These are phyloP conservation scores for Aurelia aurita complex sp. Pacific DNA, from an alignment of 30 jellyfish, hydroid and myxozoan species.

Conservation along the genomic window DNA sequence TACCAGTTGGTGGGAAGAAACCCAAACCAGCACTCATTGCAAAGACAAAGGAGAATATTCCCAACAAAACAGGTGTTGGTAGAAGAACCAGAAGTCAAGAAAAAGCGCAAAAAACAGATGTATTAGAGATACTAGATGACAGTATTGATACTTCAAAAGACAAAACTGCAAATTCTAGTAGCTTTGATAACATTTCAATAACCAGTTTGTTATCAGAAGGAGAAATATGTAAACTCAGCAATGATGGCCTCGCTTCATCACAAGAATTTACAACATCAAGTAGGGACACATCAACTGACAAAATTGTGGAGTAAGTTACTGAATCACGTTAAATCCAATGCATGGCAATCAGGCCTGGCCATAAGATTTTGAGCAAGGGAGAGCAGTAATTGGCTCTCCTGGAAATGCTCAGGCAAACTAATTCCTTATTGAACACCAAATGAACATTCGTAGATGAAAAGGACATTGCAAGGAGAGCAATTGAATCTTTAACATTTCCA, in stretches of 20 bases:
- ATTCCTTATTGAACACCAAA: too few relatives aligned
- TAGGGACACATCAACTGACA: slow-evolving; percentile 14
- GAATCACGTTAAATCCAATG: neutral
- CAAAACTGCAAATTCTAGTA: slow-evolving; percentile 27
- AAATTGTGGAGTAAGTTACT: neutral
- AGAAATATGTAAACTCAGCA: slow-evolving; percentile 42
- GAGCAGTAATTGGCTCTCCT: too few relatives aligned
- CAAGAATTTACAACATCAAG: slow-evolving; percentile 20
- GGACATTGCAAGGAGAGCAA: too few relatives aligned
- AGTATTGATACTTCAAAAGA: neutral
- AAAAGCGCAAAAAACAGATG: neutral
- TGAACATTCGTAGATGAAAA: too few relatives aligned
- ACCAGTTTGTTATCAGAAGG: slow-evolving; percentile 50
- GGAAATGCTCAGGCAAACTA: too few relatives aligned
- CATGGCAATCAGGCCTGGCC: neutral
- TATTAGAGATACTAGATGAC: slow-evolving; percentile 3
- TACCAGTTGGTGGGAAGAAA: slow-evolving; percentile 44
- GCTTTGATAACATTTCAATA: slow-evolving; percentile 56
- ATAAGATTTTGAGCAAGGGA: too few relatives aligned
- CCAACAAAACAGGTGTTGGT: neutral
- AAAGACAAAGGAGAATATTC: neutral
- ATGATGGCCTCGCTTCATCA: slow-evolving; percentile 48
- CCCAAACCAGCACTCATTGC: neutral
- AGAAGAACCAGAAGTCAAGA: slow-evolving; percentile 38
- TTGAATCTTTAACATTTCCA: too few relatives aligned